Percentiles rank a stretch among this genome's conserved stretches.
These are phyloP conservation scores for Polyergus mexicanus DNA, from an alignment of 1,140 invertebrate genomes.

Conservation along the genomic window DNA sequence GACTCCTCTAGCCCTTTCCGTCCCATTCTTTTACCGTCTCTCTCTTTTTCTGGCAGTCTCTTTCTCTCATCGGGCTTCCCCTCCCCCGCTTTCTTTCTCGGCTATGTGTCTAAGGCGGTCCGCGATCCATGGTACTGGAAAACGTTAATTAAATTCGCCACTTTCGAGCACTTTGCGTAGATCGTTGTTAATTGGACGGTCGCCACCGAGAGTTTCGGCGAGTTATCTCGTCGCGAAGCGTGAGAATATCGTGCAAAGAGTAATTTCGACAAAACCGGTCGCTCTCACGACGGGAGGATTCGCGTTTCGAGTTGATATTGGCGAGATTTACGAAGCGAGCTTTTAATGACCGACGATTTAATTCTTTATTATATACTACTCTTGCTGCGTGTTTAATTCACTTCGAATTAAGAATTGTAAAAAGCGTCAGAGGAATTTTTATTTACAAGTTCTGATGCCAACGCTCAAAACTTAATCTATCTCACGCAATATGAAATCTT, in stretches of 20 bases:
- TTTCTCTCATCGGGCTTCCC: background rate
- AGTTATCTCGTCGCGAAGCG: constrained; percentile 46
- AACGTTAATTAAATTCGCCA: constrained; percentile 85
- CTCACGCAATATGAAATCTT: background rate
- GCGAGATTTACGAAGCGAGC: background rate
- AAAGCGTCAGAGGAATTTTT: background rate
- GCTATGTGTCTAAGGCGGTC: constrained; percentile 18
- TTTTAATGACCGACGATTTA: constrained; percentile 14
- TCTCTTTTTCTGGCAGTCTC: background rate
- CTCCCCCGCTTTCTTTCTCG: constrained; percentile 25
- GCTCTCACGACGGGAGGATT: background rate
- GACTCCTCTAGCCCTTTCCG: constrained; percentile 53
- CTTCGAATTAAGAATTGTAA: background rate
- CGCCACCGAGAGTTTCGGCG: constrained; percentile 54
- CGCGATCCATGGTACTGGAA: constrained; percentile 76
- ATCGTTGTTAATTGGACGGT: constrained; percentile 59
- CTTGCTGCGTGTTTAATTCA: background rate
- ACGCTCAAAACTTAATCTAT: background rate
- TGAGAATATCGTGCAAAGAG: constrained; percentile 63
- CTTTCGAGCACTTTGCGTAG: constrained; percentile 60
- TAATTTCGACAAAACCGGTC: constrained; percentile 49
- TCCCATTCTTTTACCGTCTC: background rate
- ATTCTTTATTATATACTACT: background rate
- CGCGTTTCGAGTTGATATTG: constrained; percentile 8
- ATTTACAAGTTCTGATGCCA: background rate